phyloP scores from a whole-genome alignment of 1,140 invertebrate species.

The Drosophila eugracilis region DNA sequence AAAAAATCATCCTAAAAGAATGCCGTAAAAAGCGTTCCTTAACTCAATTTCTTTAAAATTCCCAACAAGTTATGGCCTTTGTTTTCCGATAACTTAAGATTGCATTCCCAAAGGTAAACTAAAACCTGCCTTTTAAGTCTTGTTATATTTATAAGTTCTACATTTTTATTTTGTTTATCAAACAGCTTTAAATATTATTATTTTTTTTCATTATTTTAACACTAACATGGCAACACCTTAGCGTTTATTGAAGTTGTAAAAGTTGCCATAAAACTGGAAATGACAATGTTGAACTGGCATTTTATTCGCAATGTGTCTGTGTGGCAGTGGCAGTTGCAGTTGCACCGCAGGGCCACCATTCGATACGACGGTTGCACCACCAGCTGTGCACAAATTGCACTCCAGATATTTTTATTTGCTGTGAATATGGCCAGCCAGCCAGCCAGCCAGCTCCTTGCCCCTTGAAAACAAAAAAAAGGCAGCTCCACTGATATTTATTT shows the following conservation, averaged over 20 bases:
- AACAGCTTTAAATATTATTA: neutral
- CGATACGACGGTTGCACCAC: slow-evolving; percentile 74
- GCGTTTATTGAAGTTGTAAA: neutral
- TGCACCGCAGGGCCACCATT: slow-evolving; percentile 66
- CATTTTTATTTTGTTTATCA: too few species aligned
- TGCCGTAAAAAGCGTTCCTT: too few species aligned
- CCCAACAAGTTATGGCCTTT: too few species aligned
- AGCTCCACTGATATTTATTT: slow-evolving; percentile 34
- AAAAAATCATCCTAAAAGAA: too few species aligned
- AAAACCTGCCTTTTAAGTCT: too few species aligned
- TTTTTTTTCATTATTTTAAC: neutral
- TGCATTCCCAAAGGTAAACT: too few species aligned
- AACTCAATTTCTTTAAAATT: too few species aligned
- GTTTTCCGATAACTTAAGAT: too few species aligned
- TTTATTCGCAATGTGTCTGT: slow-evolving; percentile 15
- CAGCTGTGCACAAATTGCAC: slow-evolving; percentile 81
- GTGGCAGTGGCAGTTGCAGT: slow-evolving; percentile 32
- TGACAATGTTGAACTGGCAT: neutral
- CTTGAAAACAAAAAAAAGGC: slow-evolving; percentile 3
- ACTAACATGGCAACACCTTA: neutral
- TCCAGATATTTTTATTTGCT: slow-evolving; percentile 83
- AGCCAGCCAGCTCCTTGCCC: slow-evolving; percentile 43
- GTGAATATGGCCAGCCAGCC: too few species aligned
- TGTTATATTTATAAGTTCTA: too few species aligned
- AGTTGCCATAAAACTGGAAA: neutral